Evolutionary conservation across 2,888 invertebrate genomes (phyloP).

Genomic region (Sericinus montela): DNA sequence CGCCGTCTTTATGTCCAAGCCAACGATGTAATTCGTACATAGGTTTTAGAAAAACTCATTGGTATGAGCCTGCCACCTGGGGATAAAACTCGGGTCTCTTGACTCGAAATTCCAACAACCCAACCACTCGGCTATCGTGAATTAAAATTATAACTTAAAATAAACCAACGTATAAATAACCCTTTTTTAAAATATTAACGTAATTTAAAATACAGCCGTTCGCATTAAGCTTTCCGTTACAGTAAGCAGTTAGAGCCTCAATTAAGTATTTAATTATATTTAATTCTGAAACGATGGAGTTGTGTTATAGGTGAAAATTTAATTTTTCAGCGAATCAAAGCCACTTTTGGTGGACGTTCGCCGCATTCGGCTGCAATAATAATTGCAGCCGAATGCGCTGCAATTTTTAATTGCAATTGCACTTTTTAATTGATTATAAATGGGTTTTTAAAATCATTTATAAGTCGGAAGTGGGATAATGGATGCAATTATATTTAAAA

Average conservation of each 20-base stretch:
- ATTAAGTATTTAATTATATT: not conserved
- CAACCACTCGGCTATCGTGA: too few species aligned
- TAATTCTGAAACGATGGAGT: not conserved
- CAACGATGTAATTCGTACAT: too few species aligned
- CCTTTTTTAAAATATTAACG: too few species aligned
- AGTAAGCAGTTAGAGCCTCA: not conserved
- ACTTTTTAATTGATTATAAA: not conserved
- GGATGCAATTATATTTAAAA: slow-evolving; percentile 6
- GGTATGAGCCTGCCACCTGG: too few species aligned
- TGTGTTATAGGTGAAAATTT: not conserved
- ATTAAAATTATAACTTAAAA: too few species aligned
- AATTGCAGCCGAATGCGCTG: not conserved
- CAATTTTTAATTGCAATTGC: too few species aligned
- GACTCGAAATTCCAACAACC: too few species aligned
- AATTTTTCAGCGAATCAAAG: not conserved
- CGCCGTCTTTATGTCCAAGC: too few species aligned
- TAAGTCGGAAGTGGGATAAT: slow-evolving; percentile 8
- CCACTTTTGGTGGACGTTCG: not conserved
- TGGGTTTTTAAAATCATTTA: slow-evolving; percentile 2
- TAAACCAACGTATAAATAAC: too few species aligned
- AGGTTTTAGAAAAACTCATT: too few species aligned
- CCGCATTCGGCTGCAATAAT: not conserved
- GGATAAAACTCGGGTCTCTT: too few species aligned
- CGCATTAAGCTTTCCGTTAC: not conserved
- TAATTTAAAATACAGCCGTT: not conserved